phyloP scores from a whole-genome alignment of 92 coral and sea anemone species.

The Epizoanthus stellaris region DNA sequence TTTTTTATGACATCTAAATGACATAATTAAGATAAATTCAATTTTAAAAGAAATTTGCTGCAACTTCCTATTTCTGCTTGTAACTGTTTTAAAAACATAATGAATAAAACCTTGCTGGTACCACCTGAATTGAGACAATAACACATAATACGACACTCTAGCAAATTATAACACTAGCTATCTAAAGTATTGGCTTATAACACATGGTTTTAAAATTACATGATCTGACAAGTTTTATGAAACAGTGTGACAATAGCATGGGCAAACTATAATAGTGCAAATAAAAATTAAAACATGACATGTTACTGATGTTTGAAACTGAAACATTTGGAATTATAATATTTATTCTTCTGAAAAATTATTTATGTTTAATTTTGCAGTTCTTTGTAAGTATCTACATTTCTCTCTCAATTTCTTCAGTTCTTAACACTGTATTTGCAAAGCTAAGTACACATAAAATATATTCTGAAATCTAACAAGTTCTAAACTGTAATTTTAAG shows the following conservation, averaged over 20 bases:
- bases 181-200: background rate
- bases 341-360: background rate
- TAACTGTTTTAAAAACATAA: conserved; percentile 30
- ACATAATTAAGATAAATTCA: background rate
- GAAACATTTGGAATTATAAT: background rate
- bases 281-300: background rate
- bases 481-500: background rate
- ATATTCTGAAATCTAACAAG: too few species aligned
- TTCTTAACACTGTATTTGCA: too few species aligned
- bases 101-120: conserved; percentile 31
- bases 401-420: too few species aligned
- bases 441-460: too few species aligned
- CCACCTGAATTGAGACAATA: conserved; percentile 27
- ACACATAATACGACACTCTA: background rate
- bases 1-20: too few species aligned
- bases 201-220: conserved; percentile 50
- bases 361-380: background rate
- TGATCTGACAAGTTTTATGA: conserved; percentile 4
- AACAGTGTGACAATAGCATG: conserved; percentile 6
- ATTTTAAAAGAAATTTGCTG: background rate
- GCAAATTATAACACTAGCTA: conserved; percentile 1
- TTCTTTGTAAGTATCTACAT: background rate
- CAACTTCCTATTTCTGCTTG: conserved; percentile 27
- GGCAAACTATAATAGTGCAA: too few species aligned
- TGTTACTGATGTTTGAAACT: background rate